These are phyloP conservation scores for Mallotus villosus DNA, from an alignment of 2,797 vertebrate genomes.

Conservation along the genomic window DNA sequence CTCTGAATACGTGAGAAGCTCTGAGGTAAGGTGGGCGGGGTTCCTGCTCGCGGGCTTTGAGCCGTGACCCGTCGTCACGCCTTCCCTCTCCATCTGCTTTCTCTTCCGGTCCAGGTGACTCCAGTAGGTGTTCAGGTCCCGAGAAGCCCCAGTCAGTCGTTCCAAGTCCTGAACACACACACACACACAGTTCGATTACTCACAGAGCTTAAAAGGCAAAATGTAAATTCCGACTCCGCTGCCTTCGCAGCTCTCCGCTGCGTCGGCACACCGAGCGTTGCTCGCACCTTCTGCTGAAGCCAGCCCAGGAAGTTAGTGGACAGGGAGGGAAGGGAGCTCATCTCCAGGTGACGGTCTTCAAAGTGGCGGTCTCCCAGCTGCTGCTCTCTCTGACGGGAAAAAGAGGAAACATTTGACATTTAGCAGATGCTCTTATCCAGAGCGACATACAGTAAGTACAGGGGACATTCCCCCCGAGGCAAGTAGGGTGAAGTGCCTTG, in stretches of 20 bases:
- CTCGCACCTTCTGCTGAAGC: constrained; percentile 70
- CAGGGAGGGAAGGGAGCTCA: constrained; percentile 64
- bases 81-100: constrained; percentile 38
- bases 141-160: constrained; percentile 59
- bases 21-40: constrained; percentile 38
- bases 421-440: no score
- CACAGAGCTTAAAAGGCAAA: no score
- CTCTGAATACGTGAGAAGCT: constrained; percentile 64
- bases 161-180: constrained; percentile 67
- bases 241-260: no score
- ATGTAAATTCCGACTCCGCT: constrained; percentile 2
- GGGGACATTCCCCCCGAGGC: no score
- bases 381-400: constrained; percentile 63
- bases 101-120: constrained; percentile 69
- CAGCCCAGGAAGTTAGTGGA: constrained; percentile 68
- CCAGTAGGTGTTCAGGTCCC: constrained; percentile 66
- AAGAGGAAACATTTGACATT: no score
- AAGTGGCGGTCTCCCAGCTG: constrained; percentile 62
- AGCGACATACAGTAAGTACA: no score
- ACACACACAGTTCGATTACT: constrained; percentile 18
- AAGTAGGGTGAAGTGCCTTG: no score
- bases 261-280: neutral
- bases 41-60: neutral
- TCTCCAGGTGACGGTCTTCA: constrained; percentile 56
- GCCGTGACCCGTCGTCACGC: neutral